Evolutionary conservation across 2,888 invertebrate species (phyloP).

Genomic region (Ophion ventricosus): DNA sequence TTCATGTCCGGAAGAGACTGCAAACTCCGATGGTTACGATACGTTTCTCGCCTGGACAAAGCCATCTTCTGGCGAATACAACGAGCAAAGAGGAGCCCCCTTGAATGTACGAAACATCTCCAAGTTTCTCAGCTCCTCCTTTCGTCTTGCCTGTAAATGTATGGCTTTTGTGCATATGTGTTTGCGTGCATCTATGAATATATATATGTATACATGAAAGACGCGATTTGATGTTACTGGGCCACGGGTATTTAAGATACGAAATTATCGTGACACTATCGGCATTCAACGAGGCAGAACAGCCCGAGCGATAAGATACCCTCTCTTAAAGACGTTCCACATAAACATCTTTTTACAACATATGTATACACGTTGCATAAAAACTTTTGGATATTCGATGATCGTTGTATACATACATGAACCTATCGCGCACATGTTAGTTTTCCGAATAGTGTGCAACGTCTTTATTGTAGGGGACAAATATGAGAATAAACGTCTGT

Average conservation of each 20-base stretch:
- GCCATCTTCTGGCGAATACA: conserved; percentile 45
- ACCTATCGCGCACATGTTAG: not conserved
- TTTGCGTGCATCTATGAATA: not conserved
- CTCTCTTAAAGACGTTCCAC: not conserved
- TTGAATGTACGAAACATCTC: conserved; percentile 19
- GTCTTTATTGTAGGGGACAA: not conserved
- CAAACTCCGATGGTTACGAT: conserved; percentile 65
- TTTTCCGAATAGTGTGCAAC: too few relatives aligned
- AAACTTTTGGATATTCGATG: not conserved
- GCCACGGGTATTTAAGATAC: conserved; percentile 60
- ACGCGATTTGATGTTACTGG: conserved; percentile 44
- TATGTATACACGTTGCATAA: not conserved
- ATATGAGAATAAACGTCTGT: not conserved
- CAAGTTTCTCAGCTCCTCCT: conserved; percentile 49
- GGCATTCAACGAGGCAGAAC: conserved; percentile 55
- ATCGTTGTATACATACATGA: not conserved
- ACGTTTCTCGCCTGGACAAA: conserved; percentile 64
- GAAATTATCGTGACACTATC: conserved; percentile 64
- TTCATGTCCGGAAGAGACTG: conserved; percentile 49
- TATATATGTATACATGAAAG: not conserved
- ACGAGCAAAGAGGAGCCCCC: conserved; percentile 28
- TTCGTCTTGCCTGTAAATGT: conserved; percentile 16
- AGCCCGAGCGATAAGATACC: conserved; percentile 52
- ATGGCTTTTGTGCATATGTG: too few relatives aligned
- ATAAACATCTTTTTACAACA: not conserved